Conservation (phyloP, 2,888 invertebrate genomes). For the Seira sanloemensis region DNA sequence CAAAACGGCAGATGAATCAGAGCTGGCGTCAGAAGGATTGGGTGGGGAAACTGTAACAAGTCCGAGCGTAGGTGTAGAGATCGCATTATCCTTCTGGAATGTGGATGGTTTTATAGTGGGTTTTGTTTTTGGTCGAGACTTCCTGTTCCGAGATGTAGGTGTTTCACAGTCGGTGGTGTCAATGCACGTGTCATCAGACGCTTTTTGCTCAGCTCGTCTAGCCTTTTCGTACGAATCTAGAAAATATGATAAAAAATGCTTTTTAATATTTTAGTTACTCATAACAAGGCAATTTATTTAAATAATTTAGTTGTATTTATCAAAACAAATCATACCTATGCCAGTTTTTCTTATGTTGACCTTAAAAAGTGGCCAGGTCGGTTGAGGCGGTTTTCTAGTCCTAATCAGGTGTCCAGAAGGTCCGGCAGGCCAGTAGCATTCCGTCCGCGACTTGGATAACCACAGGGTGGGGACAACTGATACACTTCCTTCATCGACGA, state of each 20-base stretch:
- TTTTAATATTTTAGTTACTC: background rate
- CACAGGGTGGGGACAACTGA: background rate
- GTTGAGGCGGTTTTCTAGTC: background rate
- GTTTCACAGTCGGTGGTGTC: background rate
- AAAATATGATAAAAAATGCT: background rate
- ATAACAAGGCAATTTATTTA: background rate
- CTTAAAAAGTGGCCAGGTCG: background rate
- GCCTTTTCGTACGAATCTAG: background rate
- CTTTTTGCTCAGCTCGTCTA: background rate
- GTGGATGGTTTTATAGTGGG: too few species aligned
- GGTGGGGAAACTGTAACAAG: too few species aligned
- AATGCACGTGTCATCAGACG: background rate
- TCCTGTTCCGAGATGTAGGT: too few species aligned
- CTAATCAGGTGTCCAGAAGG: background rate
- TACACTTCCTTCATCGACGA: background rate
- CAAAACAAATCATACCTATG: background rate
- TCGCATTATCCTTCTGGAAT: too few species aligned
- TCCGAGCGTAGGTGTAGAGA: too few species aligned
- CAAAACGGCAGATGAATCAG: too few species aligned
- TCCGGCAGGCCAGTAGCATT: background rate
- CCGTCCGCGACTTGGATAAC: background rate
- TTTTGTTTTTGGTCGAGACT: too few species aligned
- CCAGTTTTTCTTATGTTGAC: background rate
- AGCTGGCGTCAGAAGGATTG: too few species aligned
- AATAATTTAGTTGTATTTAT: background rate